phyloP scores from a whole-genome alignment of 2,113 vertebrate species.

The Oreamnos americanus region DNA sequence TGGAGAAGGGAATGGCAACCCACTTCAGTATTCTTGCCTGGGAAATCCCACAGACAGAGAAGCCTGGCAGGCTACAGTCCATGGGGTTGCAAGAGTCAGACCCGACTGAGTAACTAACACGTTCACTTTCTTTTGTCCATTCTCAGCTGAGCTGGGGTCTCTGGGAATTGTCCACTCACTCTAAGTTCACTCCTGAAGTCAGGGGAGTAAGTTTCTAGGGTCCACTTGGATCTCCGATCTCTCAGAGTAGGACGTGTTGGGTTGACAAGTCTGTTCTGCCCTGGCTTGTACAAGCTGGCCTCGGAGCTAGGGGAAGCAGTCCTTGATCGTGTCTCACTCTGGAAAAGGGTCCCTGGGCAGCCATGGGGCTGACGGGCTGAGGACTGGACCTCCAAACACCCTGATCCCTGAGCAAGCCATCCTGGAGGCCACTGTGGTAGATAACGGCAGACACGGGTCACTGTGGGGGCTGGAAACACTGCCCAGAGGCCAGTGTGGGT shows the following conservation, averaged over 20 bases:
- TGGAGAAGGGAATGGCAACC: neutral
- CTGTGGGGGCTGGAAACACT: neutral
- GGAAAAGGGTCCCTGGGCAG: neutral
- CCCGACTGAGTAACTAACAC: neutral
- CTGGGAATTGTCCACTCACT: neutral
- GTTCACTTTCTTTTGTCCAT: neutral
- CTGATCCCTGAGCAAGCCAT: neutral
- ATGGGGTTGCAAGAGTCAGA: neutral
- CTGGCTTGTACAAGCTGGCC: neutral
- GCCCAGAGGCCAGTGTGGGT: neutral
- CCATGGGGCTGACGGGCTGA: neutral
- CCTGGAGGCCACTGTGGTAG: neutral
- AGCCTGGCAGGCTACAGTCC: neutral
- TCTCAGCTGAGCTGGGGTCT: neutral
- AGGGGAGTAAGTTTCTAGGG: neutral
- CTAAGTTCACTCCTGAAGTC: neutral
- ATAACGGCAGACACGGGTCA: too few relatives aligned
- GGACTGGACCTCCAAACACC: neutral
- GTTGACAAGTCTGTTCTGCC: neutral
- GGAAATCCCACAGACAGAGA: neutral
- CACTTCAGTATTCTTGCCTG: neutral
- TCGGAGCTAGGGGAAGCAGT: neutral
- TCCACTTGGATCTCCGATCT: neutral
- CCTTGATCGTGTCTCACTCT: neutral
- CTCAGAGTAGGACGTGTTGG: neutral